Evolutionary conservation across 2,797 vertebrate genomes (phyloP), one percentile per base, ranked within the genome.

Genomic region (Synanceia verrucosa): DNA sequence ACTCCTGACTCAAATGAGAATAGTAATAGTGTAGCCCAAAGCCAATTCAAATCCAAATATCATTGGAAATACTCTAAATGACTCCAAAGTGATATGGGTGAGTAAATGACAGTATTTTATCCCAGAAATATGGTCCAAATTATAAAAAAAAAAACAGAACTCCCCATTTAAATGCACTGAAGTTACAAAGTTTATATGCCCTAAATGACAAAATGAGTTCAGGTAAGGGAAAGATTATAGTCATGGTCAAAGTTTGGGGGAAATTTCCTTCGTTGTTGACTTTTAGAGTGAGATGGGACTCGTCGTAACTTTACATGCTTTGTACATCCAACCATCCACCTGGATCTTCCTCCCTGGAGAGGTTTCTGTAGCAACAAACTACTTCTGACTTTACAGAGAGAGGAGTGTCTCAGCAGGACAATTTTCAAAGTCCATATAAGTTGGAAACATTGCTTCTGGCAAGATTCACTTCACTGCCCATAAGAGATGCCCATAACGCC

Each of bases 301-400:
- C 12, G 43, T 51, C 1, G 5, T 4, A 16, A 18, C n/a, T n/a
- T 21, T 34, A 29, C 36, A 31, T 3, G 44, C 46, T 64, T 52
- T 24, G 12, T 41, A 37, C 52, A 50, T 10, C 28, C 24, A 33
- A 43, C 26, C 47, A 13, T 46, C 41, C 64, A 6, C 10, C n/a
- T 9, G 46, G 53, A 82, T 50, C 59, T 68, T 74, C 19, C 16
- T 76, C 50, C 46, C 36, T 3, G 26, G 13, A 65, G 46, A 63
- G 5, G 26, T 37, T 63, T 57, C 57, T 2, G 12, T 21, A 14
- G 18, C 16, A 10, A 56, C 21, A 58, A 66, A 76, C 34, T 4
- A 44, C 2, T 19, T 33, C 55, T 77, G 37, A 33, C 46, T 59
- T 9, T 28, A 10, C 43, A 12, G 26, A 33, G 21, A 47, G 13